Conservation (phyloP, 1,140 invertebrate genomes). For the Oncopodura yosiiana region DNA sequence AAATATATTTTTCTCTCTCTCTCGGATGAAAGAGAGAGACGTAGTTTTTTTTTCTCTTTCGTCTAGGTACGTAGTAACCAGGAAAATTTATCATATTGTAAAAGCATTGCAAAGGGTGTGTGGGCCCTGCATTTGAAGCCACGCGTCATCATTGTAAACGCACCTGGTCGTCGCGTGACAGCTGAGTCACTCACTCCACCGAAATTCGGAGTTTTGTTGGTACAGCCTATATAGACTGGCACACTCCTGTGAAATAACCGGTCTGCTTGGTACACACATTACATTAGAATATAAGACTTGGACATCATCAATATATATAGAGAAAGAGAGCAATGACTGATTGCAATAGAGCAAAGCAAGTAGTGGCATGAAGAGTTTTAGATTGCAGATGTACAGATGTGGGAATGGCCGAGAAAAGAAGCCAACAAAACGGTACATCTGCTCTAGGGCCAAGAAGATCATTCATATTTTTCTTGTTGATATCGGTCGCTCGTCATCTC, state of each 20-base stretch:
- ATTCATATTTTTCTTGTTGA: not conserved
- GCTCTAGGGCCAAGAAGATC: not conserved
- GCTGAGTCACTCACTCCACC: constrained; percentile 22
- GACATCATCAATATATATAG: not conserved
- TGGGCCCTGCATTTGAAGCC: constrained; percentile 25
- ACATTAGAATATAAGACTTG: not conserved
- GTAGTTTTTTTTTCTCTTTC: not conserved
- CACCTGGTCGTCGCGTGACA: constrained; percentile 30
- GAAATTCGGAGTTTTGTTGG: constrained; percentile 25
- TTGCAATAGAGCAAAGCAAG: not conserved
- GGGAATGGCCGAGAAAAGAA: no score
- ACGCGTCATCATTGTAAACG: constrained; percentile 28
- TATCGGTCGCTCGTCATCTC: not conserved
- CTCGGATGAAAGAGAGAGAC: not conserved
- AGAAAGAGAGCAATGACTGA: no score
- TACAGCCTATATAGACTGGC: not conserved
- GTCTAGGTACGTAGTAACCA: not conserved
- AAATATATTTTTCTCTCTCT: constrained; percentile 1
- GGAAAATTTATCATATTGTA: not conserved
- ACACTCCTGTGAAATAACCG: not conserved
- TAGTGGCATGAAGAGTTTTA: not conserved
- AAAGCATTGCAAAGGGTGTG: constrained; percentile 6
- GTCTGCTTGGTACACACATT: constrained; percentile 12
- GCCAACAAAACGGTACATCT: no score
- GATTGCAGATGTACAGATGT: not conserved